A percentile compares a stretch with the other conserved stretches of the same genome.
Evolutionary conservation across 2,113 vertebrate species (phyloP).

Genomic region (Chlorocebus sabaeus): DNA sequence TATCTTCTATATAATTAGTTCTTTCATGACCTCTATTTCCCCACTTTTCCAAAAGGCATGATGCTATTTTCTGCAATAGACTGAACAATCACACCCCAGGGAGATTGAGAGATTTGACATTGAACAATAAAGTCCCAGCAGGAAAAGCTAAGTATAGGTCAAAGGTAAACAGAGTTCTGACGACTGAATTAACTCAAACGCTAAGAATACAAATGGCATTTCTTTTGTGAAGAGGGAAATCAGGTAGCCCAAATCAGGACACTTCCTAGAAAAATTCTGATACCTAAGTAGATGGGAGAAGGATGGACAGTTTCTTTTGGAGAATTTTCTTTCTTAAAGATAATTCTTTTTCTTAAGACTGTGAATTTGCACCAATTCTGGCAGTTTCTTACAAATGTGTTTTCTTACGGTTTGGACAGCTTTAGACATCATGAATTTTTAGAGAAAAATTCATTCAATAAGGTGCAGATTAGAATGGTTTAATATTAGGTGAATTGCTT

Average conservation of each 20-base stretch:
- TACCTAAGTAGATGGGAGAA: not conserved
- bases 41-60: not conserved
- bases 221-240: not conserved
- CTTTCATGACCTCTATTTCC: not conserved
- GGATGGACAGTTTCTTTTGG: not conserved
- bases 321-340: not conserved
- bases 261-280: not conserved
- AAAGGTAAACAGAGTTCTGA: not conserved
- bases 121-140: not conserved
- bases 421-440: constrained; percentile 55
- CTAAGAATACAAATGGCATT: not conserved
- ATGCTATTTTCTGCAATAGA: not conserved
- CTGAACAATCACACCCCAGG: not conserved
- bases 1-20: not conserved
- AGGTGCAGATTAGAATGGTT: constrained; percentile 67
- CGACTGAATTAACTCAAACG: not conserved
- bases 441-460: constrained; percentile 46
- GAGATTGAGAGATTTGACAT: not conserved
- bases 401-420: constrained; percentile 69
- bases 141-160: not conserved
- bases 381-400: constrained; percentile 64
- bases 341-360: not conserved
- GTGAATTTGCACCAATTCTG: constrained; percentile 4
- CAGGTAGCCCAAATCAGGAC: not conserved
- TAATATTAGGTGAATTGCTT: constrained; percentile 62